Evolutionary conservation across 2,888 invertebrate genomes (phyloP), one percentile per base, ranked within the genome.

Genomic region (Metellina segmentata): DNA sequence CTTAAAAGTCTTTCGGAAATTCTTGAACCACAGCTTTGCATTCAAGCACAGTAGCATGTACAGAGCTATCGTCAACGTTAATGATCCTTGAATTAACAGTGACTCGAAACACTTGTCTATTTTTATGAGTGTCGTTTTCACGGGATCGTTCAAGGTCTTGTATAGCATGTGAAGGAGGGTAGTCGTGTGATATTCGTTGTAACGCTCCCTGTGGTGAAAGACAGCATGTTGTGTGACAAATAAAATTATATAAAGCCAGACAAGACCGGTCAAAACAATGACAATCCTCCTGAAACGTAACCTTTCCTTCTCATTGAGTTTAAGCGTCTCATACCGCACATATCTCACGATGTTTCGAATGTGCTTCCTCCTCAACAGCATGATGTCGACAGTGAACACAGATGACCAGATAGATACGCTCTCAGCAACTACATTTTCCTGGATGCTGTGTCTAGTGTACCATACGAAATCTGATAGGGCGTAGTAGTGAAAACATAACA

Each of bases 381-480:
- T 7, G 16, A 72, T 51, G 16, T 85, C 89, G 19, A 71, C 71
- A 19, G 79, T 85, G 8, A 90, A 16, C 34, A 90, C 85, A 16
- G 85, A 85, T 13, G 89, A 4, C 89, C 89, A 90, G 1, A 85
- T 19, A 1, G 89, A n/a, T 48, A 72, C 72, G 19, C 89, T 90
- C 61, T 90, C 89, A 7, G 89, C 89, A n/a, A 90, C 48, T 4
- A 72, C 89, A 16, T 90, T 85, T 53, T 90, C 89, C 71, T 90
- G 83, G n/a, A 72, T 53, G 13, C n/a, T 53, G 13, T 82, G 49
- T 34, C 83, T 13, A 16, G 69, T 20, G n/a, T 90, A 90, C 83
- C 83, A 90, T 9, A 52, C 48, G 9, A 83, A 20, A 49, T 90
- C 89, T 1, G 78, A 90, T 16, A 79, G n/a, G 9, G 83, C 20